Evolutionary conservation across 2,113 vertebrate genomes (phyloP).

Genomic region (Felis chaus): DNA sequence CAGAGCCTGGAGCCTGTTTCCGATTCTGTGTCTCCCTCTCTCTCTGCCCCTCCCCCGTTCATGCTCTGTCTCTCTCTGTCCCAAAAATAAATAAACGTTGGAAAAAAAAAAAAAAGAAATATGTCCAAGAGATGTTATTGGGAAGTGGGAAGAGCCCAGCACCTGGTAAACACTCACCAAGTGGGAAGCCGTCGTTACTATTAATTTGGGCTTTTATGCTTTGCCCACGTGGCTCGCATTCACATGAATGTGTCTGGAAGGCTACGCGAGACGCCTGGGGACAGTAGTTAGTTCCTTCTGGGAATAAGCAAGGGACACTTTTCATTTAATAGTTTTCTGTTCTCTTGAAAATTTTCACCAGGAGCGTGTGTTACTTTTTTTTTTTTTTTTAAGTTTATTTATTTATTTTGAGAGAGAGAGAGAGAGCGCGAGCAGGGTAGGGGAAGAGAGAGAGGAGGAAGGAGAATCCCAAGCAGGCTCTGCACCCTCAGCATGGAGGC

Average conservation of each 20-base stretch:
- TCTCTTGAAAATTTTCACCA: background rate
- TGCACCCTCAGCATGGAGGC: too few relatives aligned
- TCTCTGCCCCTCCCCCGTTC: too few relatives aligned
- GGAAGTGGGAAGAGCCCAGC: background rate
- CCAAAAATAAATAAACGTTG: too few relatives aligned
- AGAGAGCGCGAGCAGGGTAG: too few relatives aligned
- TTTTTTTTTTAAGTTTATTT: too few relatives aligned
- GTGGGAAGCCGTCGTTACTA: accelerated
- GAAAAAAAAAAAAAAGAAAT: background rate
- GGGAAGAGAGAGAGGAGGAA: too few relatives aligned
- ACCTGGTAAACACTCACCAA: accelerated
- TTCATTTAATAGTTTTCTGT: too few relatives aligned
- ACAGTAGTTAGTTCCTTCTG: background rate
- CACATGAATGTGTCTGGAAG: background rate
- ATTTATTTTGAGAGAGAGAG: too few relatives aligned
- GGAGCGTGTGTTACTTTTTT: background rate
- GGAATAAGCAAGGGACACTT: background rate
- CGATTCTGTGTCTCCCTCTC: too few relatives aligned
- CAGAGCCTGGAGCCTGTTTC: too few relatives aligned
- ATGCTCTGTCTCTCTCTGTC: too few relatives aligned
- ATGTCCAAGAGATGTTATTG: background rate
- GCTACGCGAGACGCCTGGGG: background rate
- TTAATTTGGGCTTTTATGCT: background rate
- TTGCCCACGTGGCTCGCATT: accelerated
- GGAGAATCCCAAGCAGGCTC: too few relatives aligned